These are phyloP conservation scores for Lamellibrachia satsuma DNA, from an alignment of 2,888 invertebrate genomes.

Conservation along the genomic window DNA sequence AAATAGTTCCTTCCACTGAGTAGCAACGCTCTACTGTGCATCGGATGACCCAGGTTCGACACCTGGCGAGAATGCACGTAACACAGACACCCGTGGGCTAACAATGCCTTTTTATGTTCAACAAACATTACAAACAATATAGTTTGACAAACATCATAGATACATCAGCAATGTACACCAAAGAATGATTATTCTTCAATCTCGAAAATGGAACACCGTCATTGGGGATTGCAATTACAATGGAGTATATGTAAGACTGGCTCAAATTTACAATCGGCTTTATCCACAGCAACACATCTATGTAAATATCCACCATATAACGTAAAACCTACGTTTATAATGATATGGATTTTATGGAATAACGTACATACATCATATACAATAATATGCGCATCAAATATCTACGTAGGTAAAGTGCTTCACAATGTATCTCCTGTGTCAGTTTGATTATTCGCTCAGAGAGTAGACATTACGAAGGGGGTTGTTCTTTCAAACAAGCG, in stretches of 20 bases:
- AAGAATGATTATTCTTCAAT: background rate
- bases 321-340: background rate
- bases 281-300: background rate
- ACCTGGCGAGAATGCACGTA: background rate
- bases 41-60: too few species aligned
- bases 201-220: background rate
- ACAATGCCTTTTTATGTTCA: constrained; percentile 10
- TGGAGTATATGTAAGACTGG: background rate
- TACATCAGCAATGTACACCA: background rate
- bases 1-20: too few species aligned
- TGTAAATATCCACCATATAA: background rate
- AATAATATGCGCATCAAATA: background rate
- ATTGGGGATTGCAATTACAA: background rate
- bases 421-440: background rate
- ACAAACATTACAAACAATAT: background rate
- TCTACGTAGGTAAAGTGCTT: background rate
- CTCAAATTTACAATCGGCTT: background rate
- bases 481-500: background rate
- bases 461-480: background rate
- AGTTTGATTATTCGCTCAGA: background rate
- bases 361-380: background rate
- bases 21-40: too few species aligned
- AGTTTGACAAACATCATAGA: background rate
- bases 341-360: background rate
- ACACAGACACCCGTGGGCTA: background rate